A percentile compares a stretch with the other conserved stretches of the same genome.
phyloP scores from a whole-genome alignment of 2,888 invertebrate species.

The Drosophila eohydei region DNA sequence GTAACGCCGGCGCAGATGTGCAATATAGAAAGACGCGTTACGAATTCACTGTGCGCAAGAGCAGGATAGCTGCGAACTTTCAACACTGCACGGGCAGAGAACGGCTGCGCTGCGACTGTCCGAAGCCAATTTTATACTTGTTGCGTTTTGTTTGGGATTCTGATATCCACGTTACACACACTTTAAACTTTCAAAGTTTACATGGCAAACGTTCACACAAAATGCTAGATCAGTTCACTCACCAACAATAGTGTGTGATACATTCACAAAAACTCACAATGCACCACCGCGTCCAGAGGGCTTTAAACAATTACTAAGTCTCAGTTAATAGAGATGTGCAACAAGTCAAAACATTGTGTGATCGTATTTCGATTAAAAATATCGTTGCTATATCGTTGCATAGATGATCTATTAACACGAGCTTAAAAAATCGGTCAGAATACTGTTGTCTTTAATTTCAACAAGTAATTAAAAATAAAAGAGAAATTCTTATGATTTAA shows the following conservation, averaged over 20 bases:
- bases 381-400: slow-evolving; percentile 17
- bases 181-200: slow-evolving; percentile 14
- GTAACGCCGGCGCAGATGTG: slow-evolving; percentile 36
- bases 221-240: slow-evolving; percentile 9
- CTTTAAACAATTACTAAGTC: slow-evolving; percentile 47
- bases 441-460: background rate
- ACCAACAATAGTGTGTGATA: slow-evolving; percentile 9
- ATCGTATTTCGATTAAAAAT: slow-evolving; percentile 25
- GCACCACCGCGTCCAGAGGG: slow-evolving; percentile 15
- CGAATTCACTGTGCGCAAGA: slow-evolving; percentile 14
- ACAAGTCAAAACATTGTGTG: background rate
- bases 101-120: background rate
- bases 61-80: slow-evolving; percentile 43
- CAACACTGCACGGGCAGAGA: slow-evolving; percentile 19
- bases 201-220: slow-evolving; percentile 7
- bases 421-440: background rate
- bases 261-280: slow-evolving; percentile 10
- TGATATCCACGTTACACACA: background rate
- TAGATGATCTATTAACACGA: slow-evolving; percentile 13
- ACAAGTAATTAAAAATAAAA: background rate
- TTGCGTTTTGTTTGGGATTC: background rate
- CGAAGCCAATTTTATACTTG: slow-evolving; percentile 4
- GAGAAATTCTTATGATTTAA: too few species aligned
- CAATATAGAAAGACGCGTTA: slow-evolving; percentile 17
- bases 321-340: slow-evolving; percentile 35